Conservation (phyloP, 1,140 invertebrate genomes). For the Macrostomum lignano region DNA sequence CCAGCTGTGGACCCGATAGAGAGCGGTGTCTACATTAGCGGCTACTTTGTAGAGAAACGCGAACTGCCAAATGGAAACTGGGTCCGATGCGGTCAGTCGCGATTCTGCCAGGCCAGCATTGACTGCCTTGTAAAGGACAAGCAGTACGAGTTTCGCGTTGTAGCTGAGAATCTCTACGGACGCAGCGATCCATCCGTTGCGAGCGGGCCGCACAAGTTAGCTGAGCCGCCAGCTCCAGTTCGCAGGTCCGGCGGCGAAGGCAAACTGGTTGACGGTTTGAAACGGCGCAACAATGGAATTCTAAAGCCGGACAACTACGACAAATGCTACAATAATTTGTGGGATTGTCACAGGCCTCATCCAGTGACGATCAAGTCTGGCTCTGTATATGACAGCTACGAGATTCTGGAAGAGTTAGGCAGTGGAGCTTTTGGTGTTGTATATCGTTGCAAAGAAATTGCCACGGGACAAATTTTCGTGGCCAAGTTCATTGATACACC, state of each 20-base stretch:
- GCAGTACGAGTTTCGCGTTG: slow-evolving; percentile 81
- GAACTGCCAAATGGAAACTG: slow-evolving; percentile 66
- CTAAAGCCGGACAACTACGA: too few species aligned
- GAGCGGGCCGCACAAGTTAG: slow-evolving; percentile 46
- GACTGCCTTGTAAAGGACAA: slow-evolving; percentile 32
- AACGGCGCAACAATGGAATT: too few species aligned
- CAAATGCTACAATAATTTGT: too few species aligned
- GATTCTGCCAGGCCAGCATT: slow-evolving; percentile 32
- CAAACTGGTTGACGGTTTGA: too few species aligned
- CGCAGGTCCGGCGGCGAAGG: too few species aligned
- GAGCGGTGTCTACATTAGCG: slow-evolving; percentile 68
- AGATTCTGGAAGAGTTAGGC: slow-evolving; percentile 93
- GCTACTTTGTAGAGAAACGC: slow-evolving; percentile 71
- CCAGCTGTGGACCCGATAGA: slow-evolving; percentile 44
- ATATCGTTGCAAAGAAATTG: slow-evolving; percentile 71
- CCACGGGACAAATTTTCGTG: slow-evolving; percentile 81
- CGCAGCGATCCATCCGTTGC: slow-evolving; percentile 69
- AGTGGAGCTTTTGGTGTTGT: slow-evolving; percentile 87
- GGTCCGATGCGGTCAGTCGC: slow-evolving; percentile 68
- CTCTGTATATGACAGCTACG: slow-evolving; percentile 86
- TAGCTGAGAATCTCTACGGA: slow-evolving; percentile 88
- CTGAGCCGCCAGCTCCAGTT: too few species aligned
- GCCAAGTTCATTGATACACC: slow-evolving; percentile 94
- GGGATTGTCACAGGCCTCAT: slow-evolving; percentile 77
- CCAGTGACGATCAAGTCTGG: slow-evolving; percentile 74